Evolutionary conservation across 2,113 vertebrate genomes (phyloP).

Genomic region (Gadus macrocephalus): DNA sequence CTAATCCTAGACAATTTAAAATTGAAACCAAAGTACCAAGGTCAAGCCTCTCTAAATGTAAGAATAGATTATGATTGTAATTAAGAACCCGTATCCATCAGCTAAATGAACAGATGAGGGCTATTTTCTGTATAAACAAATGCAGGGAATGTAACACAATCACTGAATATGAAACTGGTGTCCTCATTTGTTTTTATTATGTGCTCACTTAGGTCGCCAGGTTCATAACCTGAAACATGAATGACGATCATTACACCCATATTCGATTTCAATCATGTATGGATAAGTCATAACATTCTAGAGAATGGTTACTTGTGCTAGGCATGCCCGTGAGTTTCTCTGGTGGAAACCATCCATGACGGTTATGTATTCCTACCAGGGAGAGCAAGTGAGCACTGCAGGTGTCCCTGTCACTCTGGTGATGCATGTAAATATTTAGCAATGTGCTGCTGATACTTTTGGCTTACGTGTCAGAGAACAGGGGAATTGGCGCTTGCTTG

Average conservation of each 20-base stretch:
- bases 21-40: no score
- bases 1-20: no score
- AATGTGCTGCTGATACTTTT: conserved; percentile 64
- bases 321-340: conserved; percentile 14
- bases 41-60: no score
- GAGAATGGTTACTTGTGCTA: conserved; percentile 27
- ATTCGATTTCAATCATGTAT: neutral
- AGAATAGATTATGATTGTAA: no score
- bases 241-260: no score
- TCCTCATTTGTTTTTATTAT: conserved; percentile 45
- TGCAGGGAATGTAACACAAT: neutral
- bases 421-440: conserved; percentile 46
- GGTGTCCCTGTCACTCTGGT: conserved; percentile 64
- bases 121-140: no score
- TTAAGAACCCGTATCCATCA: no score
- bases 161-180: conserved; percentile 15
- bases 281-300: conserved; percentile 19
- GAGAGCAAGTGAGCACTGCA: conserved; percentile 55
- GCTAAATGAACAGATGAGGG: no score
- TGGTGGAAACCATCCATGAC: conserved; percentile 52
- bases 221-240: neutral
- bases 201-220: conserved; percentile 47
- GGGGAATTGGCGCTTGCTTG: conserved; percentile 11
- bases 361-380: conserved; percentile 51
- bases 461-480: conserved; percentile 23